Conservation (phyloP, 2,797 vertebrate genomes). For the Cuculus canorus region DNA sequence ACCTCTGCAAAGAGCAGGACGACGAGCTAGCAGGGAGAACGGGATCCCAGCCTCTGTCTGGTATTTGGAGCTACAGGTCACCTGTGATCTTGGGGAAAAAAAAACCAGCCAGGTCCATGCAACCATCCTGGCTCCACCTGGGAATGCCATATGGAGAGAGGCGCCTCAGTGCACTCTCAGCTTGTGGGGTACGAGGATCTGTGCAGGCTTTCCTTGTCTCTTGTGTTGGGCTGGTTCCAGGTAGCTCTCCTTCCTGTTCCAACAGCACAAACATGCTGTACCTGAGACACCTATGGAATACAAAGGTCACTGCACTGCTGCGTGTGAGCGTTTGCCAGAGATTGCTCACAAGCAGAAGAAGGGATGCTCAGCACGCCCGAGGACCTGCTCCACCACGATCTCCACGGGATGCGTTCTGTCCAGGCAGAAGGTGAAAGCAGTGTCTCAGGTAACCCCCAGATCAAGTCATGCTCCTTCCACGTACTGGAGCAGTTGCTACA, state of each 20-base stretch:
- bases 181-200: not conserved
- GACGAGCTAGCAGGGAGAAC: not conserved
- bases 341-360: not conserved
- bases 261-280: not conserved
- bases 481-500: not conserved
- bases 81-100: not conserved
- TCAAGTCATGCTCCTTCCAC: not conserved
- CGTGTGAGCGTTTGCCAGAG: not conserved
- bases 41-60: not conserved
- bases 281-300: slow-evolving; percentile 27
- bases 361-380: not conserved
- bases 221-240: not conserved
- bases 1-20: not conserved
- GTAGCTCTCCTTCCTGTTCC: not conserved
- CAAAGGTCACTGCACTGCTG: slow-evolving; percentile 17
- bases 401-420: not conserved
- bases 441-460: not conserved
- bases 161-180: not conserved
- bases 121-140: not conserved
- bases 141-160: not conserved
- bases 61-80: not conserved
- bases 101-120: not conserved
- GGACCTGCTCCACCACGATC: not conserved
- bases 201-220: not conserved
- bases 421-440: not conserved